Evolutionary conservation across 2,113 vertebrate genomes (phyloP).

Genomic region (Colossoma macropomum): DNA sequence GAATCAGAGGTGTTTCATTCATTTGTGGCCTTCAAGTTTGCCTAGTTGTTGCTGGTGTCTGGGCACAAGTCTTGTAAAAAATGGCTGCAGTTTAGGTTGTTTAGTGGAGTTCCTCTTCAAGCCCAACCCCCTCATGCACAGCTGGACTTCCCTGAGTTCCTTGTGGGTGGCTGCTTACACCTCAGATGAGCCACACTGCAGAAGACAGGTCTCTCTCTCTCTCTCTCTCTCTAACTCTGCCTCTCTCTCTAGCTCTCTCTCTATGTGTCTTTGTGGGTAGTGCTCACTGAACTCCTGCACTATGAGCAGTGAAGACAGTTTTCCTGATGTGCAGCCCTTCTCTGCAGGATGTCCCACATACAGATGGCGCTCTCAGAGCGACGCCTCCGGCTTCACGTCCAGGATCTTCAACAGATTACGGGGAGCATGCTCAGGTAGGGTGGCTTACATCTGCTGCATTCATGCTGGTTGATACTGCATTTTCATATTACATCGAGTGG

Average conservation of each 20-base stretch:
- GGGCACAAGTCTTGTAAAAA: too few species aligned
- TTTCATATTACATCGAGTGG: too few species aligned
- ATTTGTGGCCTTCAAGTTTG: too few species aligned
- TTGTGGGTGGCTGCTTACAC: background rate
- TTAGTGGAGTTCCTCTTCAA: background rate
- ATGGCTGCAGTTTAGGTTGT: too few species aligned
- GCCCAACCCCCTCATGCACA: background rate
- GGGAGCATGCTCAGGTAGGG: conserved; percentile 56
- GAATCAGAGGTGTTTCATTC: too few species aligned
- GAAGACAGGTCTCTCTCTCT: background rate
- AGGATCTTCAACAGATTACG: conserved; percentile 57
- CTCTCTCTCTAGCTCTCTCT: background rate
- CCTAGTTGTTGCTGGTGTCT: too few species aligned
- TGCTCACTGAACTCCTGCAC: background rate
- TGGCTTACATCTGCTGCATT: background rate
- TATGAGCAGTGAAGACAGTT: conserved; percentile 47
- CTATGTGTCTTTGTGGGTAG: background rate
- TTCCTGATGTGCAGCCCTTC: conserved; percentile 40
- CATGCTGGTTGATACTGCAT: background rate
- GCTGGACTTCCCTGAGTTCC: background rate
- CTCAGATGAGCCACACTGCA: background rate
- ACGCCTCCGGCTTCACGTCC: conserved; percentile 58
- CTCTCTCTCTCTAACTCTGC: background rate
- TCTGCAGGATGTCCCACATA: conserved; percentile 19
- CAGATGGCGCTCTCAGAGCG: conserved; percentile 58